Evolutionary conservation across 2,888 invertebrate species (phyloP), one percentile per base, ranked within the genome.

Genomic region (Pheosia tremula): DNA sequence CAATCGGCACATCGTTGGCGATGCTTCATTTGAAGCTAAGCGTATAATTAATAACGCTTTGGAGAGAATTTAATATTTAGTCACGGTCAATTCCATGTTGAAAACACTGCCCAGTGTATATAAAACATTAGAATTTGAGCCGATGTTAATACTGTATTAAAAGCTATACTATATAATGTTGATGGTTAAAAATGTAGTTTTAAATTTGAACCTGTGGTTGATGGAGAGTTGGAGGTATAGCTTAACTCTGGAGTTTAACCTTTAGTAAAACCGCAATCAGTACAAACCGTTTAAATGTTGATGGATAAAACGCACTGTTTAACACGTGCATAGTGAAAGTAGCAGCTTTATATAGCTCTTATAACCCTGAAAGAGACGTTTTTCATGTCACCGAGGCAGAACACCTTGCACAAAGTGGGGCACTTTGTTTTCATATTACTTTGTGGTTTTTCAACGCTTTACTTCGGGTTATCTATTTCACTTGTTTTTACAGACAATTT

Each of bases 281-380:
- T 58, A 50, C 64, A 54, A 49, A 59, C 61, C 66, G 60, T 64
- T 74, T 65, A 71, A 64, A 69, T 68, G 60, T 66, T 63, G 73
- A 69, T 69, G 67, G 71, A 78, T 67, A 74, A 64, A 59, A 63
- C 73, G 76, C 66, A 61, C 72, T 57, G 62, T 59, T 9, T 61
- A 37, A 62, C 71, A 77, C 81, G 84, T 82, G 82, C 72, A 63
- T 50, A 76, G 86, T 81, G 88, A 90, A 89, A 89, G 87, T 82
- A 68, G 62, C 60, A 62, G 64, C 10, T 39, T 55, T 55, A n/a
- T 68, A 62, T 61, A 59, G 59, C 49, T 69, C 61, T 67, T 55
- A 65, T 59, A 66, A 52, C 58, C 65, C 63, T 68, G 58, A 67
- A 66, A 65, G 38, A 58, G 57, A 58, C 36, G 9, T 67, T 67